phyloP scores from a whole-genome alignment of 2,113 vertebrate species.

The Neofelis nebulosa region DNA sequence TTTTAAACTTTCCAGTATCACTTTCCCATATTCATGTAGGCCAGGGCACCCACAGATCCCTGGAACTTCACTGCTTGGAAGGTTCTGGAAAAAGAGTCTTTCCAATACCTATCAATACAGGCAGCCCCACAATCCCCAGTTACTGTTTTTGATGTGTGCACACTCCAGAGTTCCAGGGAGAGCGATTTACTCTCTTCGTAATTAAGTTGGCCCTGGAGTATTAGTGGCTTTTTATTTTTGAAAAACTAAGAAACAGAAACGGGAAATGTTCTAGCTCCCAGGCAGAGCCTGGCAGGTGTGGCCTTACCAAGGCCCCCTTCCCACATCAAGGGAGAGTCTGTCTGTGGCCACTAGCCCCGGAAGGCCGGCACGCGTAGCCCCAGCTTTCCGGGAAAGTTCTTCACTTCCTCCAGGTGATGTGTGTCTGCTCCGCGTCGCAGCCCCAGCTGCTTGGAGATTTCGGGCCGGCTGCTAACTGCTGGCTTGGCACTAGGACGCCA shows the following conservation, averaged over 20 bases:
- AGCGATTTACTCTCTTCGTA: neutral
- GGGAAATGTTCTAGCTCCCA: neutral
- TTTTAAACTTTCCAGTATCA: neutral
- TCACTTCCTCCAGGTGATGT: rapidly evolving
- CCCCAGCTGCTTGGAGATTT: neutral
- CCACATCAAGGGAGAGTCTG: neutral
- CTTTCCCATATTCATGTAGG: neutral
- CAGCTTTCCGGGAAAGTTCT: neutral
- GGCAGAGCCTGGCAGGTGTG: neutral
- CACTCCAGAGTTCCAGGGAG: neutral
- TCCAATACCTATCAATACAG: neutral
- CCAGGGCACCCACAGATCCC: neutral
- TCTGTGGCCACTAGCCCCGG: neutral
- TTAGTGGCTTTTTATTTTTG: neutral
- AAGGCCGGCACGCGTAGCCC: rapidly evolving
- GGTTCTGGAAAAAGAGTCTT: neutral
- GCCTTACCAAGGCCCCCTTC: neutral
- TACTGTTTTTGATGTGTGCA: neutral
- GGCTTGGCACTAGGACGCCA: rapidly evolving
- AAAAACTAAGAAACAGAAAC: neutral
- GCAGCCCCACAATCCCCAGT: neutral
- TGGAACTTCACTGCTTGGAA: neutral
- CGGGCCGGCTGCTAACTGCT: neutral
- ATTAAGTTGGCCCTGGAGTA: neutral
- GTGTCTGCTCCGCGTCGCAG: neutral